phyloP scores from a whole-genome alignment of 2,888 invertebrate genomes.

The Megalurothrips usitatus region DNA sequence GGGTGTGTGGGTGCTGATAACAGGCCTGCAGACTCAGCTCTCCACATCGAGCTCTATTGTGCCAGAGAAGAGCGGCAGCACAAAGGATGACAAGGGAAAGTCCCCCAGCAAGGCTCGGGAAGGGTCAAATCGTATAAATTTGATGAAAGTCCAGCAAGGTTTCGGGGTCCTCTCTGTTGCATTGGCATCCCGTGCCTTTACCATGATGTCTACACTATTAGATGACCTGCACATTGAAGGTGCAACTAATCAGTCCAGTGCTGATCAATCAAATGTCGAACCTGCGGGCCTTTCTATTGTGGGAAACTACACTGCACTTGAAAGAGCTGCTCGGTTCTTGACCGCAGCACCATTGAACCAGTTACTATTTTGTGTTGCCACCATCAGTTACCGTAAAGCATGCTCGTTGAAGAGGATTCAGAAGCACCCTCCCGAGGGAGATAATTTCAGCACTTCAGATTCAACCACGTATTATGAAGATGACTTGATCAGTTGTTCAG shows the following conservation, averaged over 20 bases:
- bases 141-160: slow-evolving; percentile 77
- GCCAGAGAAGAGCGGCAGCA: slow-evolving; percentile 41
- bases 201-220: slow-evolving; percentile 66
- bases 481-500: slow-evolving; percentile 79
- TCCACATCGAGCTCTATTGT: slow-evolving; percentile 55
- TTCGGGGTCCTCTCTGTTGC: slow-evolving; percentile 87
- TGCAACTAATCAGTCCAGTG: slow-evolving; percentile 45
- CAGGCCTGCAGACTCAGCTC: slow-evolving; percentile 79
- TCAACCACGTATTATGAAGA: slow-evolving; percentile 96
- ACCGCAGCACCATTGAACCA: slow-evolving; percentile 70
- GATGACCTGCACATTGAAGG: slow-evolving; percentile 74
- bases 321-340: slow-evolving; percentile 65
- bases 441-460: slow-evolving; percentile 75
- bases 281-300: slow-evolving; percentile 62
- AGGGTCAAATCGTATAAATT: slow-evolving; percentile 58
- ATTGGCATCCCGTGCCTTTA: slow-evolving; percentile 77
- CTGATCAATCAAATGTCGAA: slow-evolving; percentile 45
- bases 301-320: slow-evolving; percentile 62
- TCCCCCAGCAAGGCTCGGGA: slow-evolving; percentile 57
- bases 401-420: slow-evolving; percentile 76
- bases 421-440: slow-evolving; percentile 78
- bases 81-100: slow-evolving; percentile 55
- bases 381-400: slow-evolving; percentile 86
- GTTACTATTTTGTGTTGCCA: slow-evolving; percentile 80
- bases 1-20: slow-evolving; percentile 81